Base-by-base conservation (phyloP, 2,888 invertebrate species). In the Escarpia spicata region DNA sequence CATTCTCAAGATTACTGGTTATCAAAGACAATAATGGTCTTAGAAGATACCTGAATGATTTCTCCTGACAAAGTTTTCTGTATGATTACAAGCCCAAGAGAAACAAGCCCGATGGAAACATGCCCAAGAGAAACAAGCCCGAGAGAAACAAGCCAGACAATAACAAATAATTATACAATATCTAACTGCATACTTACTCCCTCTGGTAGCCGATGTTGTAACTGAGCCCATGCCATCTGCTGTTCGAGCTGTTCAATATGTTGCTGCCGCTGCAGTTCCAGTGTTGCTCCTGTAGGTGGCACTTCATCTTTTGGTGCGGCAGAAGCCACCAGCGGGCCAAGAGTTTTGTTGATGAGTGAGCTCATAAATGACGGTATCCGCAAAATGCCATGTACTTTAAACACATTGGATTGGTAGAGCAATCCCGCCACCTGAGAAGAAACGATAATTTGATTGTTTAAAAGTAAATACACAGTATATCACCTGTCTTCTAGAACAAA, bases 261-360 rank as follows among this genome's bases (percentile, higher is more conserved):
- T 94, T 97, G 97, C 93, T 97, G 96, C 43, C 97, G 95, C 95
- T 97, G 97, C 12, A 97, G 95, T 94, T 97, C 97, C 92, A 97
- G 94, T 3, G 97, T 97, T 15, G 97, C 97, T 31, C 97, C 97
- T 95, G 97, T 96, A 26, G 96, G 96, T 15, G 94, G 92, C n/a
- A 93, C 92, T 26, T 95, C 94, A 52, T 96, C 95, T 58, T 95
- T 95, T 3, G 97, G 97, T 43, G 96, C 95, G 2, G 96, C 94
- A 6, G 97, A 96, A 43, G 96, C 95, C 90, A 97, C 94, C 44
- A 97, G 93, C 94, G 96, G 95, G 2, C 97, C 97, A n/a, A 97
- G 93, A 26, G 96, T 95, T 26, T 95, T 94, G 93, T 95, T 94
- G 93, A 95, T 95, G 60, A 96, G 52, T 31, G 95, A 94, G 2